Percentiles rank a stretch among this genome's conserved stretches.
phyloP scores from a whole-genome alignment of 2,113 vertebrate species.

The Sinocyclocheilus grahami region DNA sequence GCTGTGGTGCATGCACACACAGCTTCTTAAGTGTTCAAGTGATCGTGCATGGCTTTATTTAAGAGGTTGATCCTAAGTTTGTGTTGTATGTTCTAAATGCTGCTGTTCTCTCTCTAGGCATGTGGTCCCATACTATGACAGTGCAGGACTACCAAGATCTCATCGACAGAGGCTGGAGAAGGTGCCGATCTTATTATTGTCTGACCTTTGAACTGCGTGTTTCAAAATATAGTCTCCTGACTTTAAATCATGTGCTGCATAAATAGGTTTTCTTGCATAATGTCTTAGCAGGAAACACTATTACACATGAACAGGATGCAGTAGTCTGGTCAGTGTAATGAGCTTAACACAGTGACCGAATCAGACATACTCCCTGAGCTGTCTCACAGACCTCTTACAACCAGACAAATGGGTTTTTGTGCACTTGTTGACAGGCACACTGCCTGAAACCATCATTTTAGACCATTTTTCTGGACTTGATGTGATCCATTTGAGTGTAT shows the following conservation, averaged over 20 bases:
- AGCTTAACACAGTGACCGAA: conserved; percentile 14
- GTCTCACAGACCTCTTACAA: not conserved
- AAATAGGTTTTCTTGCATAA: not conserved
- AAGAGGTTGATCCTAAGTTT: not conserved
- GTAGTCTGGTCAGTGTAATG: conserved; percentile 1
- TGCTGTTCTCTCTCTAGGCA: conserved; percentile 75
- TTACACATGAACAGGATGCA: not conserved
- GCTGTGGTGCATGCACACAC: not conserved
- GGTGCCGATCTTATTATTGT: conserved; percentile 68
- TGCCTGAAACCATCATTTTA: not conserved
- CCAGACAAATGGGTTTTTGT: not conserved
- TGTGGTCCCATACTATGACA: conserved; percentile 97
- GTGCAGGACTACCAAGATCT: conserved; percentile 97
- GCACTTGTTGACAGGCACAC: not conserved
- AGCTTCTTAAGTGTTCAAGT: not conserved
- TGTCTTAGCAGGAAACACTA: conserved; percentile 2
- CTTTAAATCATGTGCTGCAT: not conserved
- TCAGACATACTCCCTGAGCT: not conserved
- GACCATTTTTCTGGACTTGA: not conserved
- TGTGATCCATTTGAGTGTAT: not conserved
- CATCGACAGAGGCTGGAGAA: conserved; percentile 95
- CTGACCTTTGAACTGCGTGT: not conserved
- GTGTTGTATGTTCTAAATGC: not conserved
- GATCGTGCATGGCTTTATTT: not conserved
- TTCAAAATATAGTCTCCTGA: not conserved